phyloP scores from a whole-genome alignment of 2,797 vertebrate species.

The Poeciliopsis gracilis region DNA sequence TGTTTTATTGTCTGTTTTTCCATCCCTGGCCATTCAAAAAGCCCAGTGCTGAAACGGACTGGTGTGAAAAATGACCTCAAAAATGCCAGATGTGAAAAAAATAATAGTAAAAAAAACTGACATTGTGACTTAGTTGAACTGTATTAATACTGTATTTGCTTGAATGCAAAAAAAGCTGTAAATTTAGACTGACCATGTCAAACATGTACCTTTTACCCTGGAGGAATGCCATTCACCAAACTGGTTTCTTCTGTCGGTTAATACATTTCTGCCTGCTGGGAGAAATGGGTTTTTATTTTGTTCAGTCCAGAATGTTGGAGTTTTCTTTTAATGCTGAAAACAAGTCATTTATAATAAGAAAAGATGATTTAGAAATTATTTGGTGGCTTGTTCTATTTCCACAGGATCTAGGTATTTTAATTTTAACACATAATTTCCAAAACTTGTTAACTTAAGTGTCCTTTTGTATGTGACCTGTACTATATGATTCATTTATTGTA shows the following conservation, averaged over 20 bases:
- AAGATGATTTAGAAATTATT: constrained; percentile 69
- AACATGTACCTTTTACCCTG: constrained; percentile 86
- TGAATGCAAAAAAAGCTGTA: constrained; percentile 78
- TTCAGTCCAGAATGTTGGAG: constrained; percentile 55
- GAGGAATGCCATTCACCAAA: constrained; percentile 90
- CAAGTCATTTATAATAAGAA: constrained; percentile 51
- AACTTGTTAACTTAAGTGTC: constrained; percentile 92
- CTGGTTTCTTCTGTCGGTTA: constrained; percentile 61
- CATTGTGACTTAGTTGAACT: constrained; percentile 75
- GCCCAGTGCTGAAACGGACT: constrained; percentile 73
- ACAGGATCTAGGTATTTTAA: constrained; percentile 78
- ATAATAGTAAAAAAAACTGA: constrained; percentile 66
- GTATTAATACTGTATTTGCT: constrained; percentile 82
- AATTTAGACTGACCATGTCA: constrained; percentile 87
- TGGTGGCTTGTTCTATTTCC: constrained; percentile 83
- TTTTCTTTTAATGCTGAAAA: constrained; percentile 72
- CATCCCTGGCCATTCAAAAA: constrained; percentile 53
- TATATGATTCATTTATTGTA: constrained; percentile 95
- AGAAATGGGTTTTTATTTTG: constrained; percentile 73
- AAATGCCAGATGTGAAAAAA: constrained; percentile 71
- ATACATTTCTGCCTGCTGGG: constrained; percentile 70
- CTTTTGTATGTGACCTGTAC: constrained; percentile 96
- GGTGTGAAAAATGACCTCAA: constrained; percentile 63
- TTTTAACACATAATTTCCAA: constrained; percentile 83
- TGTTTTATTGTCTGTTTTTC: constrained; percentile 63